A percentile compares a stretch with the other conserved stretches of the same genome.
phyloP scores from a whole-genome alignment of 2,797 vertebrate species.

The Sylvia borin region DNA sequence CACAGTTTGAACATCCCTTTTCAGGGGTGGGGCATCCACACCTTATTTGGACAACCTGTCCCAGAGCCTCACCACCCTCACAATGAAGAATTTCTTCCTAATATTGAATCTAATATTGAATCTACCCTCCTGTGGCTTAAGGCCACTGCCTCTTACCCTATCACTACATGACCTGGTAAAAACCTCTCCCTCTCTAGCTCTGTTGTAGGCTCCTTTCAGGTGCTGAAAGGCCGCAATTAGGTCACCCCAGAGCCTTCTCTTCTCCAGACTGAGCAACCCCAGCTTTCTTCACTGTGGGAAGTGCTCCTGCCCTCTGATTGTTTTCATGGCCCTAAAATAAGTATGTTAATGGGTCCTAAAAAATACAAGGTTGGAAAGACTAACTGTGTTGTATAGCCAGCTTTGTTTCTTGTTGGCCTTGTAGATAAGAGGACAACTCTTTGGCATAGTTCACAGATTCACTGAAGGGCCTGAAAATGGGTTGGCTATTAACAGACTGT shows the following conservation, averaged over 20 bases:
- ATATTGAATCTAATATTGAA: not conserved
- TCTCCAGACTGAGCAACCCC: not conserved
- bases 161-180: not conserved
- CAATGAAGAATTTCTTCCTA: not conserved
- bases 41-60: not conserved
- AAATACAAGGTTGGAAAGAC: not conserved
- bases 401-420: not conserved
- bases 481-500: not conserved
- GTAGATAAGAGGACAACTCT: not conserved
- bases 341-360: not conserved
- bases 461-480: not conserved
- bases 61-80: not conserved
- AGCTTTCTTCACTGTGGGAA: not conserved
- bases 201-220: not conserved
- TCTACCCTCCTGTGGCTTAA: not conserved
- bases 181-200: not conserved
- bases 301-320: not conserved
- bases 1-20: not conserved
- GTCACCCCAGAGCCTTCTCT: not conserved
- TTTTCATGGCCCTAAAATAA: not conserved
- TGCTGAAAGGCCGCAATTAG: not conserved
- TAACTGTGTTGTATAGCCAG: not conserved
- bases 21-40: no score
- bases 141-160: not conserved
- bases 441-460: not conserved